These are phyloP conservation scores for Pogonus chalceus DNA, from an alignment of 1,140 invertebrate genomes.

Conservation along the genomic window DNA sequence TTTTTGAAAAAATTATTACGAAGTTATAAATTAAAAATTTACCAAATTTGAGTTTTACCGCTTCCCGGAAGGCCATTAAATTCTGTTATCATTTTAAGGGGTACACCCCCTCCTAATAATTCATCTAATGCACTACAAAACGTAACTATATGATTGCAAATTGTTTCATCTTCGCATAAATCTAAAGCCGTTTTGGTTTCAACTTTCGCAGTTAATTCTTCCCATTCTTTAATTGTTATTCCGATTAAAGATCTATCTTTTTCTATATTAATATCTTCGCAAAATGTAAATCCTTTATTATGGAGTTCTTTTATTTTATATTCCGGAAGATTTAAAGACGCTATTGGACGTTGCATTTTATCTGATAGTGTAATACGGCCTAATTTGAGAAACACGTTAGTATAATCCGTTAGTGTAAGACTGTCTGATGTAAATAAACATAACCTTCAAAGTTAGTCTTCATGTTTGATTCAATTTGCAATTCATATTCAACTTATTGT, in stretches of 20 bases:
- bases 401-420: no score
- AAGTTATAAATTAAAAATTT: not conserved
- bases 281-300: not conserved
- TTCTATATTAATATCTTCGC: not conserved
- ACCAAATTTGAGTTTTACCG: constrained; percentile 1
- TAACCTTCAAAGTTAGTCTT: no score
- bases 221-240: not conserved
- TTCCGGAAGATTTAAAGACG: not conserved
- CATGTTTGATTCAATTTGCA: no score
- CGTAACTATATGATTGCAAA: not conserved
- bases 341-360: not conserved
- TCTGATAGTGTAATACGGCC: no score
- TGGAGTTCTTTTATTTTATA: not conserved
- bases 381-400: no score
- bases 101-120: not conserved
- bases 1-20: no score
- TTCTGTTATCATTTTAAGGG: not conserved
- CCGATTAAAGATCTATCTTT: not conserved
- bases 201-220: not conserved
- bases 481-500: no score
- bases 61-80: not conserved
- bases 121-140: not conserved
- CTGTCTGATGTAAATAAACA: no score
- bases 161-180: not conserved
- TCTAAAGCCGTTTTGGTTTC: not conserved